Evolutionary conservation across 1,140 invertebrate genomes (phyloP).

Genomic region (Antheraea pernyi): DNA sequence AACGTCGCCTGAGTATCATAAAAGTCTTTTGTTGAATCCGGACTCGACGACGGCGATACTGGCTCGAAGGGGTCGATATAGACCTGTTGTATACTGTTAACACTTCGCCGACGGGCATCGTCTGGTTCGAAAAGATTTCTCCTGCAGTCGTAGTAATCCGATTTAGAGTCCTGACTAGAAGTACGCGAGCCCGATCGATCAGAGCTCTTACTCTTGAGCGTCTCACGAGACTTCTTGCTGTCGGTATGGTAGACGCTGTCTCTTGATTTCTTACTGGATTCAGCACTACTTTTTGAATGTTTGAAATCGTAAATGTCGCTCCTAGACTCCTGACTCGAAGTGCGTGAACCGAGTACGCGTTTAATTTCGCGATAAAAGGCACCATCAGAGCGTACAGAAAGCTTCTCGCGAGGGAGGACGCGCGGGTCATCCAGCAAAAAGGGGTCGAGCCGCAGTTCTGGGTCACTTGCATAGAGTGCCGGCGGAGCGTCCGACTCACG

Average conservation of each 20-base stretch:
- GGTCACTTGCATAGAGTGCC: constrained; percentile 81
- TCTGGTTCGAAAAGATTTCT: constrained; percentile 69
- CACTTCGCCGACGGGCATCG: constrained; percentile 56
- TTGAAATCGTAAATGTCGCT: constrained; percentile 84
- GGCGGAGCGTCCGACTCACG: constrained; percentile 54
- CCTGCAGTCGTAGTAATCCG: constrained; percentile 77
- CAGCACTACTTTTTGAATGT: constrained; percentile 81
- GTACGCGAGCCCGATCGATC: constrained; percentile 79
- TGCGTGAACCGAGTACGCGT: constrained; percentile 80
- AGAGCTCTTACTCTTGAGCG: constrained; percentile 80
- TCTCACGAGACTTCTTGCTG: constrained; percentile 82
- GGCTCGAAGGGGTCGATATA: constrained; percentile 72
- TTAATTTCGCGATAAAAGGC: constrained; percentile 84
- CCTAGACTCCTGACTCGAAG: constrained; percentile 84
- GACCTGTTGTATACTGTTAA: constrained; percentile 59
- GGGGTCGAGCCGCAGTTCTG: constrained; percentile 81
- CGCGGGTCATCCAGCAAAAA: constrained; percentile 84
- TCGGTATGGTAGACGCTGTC: constrained; percentile 83
- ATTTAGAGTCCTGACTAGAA: constrained; percentile 84
- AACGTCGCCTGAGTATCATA: constrained; percentile 79
- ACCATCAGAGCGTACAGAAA: constrained; percentile 84
- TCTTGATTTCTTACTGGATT: constrained; percentile 82
- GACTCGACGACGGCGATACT: constrained; percentile 82
- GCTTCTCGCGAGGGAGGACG: constrained; percentile 83
- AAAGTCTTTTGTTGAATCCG: constrained; percentile 83